Percentiles rank a stretch among this genome's conserved stretches.
Conservation (phyloP, 2,888 invertebrate species). For the Scaptomyza parva region DNA sequence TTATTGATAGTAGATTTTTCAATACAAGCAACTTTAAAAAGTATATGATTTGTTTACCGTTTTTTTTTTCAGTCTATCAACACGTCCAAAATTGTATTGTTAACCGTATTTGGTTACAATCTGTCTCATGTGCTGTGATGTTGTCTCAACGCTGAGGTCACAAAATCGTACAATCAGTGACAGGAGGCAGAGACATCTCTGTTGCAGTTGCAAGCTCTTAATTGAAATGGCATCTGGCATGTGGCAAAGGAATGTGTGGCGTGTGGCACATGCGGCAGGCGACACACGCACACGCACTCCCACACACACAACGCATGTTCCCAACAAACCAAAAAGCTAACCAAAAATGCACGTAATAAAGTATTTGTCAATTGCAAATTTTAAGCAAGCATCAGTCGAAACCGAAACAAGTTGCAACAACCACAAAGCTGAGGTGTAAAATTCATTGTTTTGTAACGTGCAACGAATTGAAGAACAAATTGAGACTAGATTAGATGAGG, state of each 20-base stretch:
- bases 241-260: constrained; percentile 7
- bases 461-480: not conserved
- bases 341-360: constrained; percentile 16
- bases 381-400: not conserved
- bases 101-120: constrained; percentile 22
- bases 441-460: not conserved
- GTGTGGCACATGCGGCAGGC: constrained; percentile 31
- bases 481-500: too few relatives aligned
- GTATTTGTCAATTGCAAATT: constrained; percentile 29
- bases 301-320: too few relatives aligned
- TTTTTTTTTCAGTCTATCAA: too few relatives aligned
- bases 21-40: too few relatives aligned
- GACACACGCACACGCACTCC: not conserved
- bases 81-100: constrained; percentile 3
- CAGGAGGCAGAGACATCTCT: too few relatives aligned
- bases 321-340: not conserved
- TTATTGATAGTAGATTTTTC: too few relatives aligned
- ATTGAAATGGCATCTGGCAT: constrained; percentile 36
- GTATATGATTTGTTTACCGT: too few relatives aligned
- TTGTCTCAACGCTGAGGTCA: constrained; percentile 10
- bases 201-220: constrained; percentile 22
- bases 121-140: not conserved
- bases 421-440: constrained; percentile 11
- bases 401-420: not conserved
- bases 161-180: not conserved